Percentiles rank a stretch among this genome's conserved stretches.
Evolutionary conservation across 1,140 invertebrate species (phyloP).

Genomic region (Carposina sasakii): DNA sequence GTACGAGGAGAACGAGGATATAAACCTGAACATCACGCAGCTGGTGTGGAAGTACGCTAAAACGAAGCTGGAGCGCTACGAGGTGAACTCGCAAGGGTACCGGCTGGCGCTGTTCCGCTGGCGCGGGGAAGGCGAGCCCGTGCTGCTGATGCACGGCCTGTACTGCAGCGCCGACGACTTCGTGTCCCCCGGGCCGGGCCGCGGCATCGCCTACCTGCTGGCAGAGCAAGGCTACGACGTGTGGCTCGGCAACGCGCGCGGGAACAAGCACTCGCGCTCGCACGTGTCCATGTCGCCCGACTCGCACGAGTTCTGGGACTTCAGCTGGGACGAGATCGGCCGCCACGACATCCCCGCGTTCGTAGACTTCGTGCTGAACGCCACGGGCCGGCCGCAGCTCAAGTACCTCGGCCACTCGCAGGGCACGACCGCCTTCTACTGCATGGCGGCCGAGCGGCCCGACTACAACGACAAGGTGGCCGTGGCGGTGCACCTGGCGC

Average conservation of each 20-base stretch:
- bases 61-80: conserved; percentile 64
- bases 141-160: conserved; percentile 76
- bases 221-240: conserved; percentile 78
- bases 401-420: conserved; percentile 74
- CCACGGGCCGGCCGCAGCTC: conserved; percentile 62
- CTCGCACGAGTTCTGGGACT: conserved; percentile 75
- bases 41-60: conserved; percentile 58
- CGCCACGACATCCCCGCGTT: conserved; percentile 77
- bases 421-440: conserved; percentile 60
- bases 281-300: conserved; percentile 56
- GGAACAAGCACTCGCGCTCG: conserved; percentile 77
- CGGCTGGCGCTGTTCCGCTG: conserved; percentile 71
- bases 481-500: conserved; percentile 74
- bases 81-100: conserved; percentile 71
- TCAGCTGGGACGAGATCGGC: conserved; percentile 80
- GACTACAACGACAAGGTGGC: conserved; percentile 76
- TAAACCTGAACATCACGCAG: conserved; percentile 10
- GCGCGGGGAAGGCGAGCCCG: conserved; percentile 26
- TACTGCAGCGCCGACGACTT: conserved; percentile 71
- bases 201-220: conserved; percentile 49
- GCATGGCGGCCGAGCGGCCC: conserved; percentile 70
- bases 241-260: conserved; percentile 80
- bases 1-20: neutral
- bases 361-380: conserved; percentile 73
- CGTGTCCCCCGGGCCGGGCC: conserved; percentile 59